Conservation (phyloP, 1,140 invertebrate species). For the Lordiphosa stackelbergi region DNA sequence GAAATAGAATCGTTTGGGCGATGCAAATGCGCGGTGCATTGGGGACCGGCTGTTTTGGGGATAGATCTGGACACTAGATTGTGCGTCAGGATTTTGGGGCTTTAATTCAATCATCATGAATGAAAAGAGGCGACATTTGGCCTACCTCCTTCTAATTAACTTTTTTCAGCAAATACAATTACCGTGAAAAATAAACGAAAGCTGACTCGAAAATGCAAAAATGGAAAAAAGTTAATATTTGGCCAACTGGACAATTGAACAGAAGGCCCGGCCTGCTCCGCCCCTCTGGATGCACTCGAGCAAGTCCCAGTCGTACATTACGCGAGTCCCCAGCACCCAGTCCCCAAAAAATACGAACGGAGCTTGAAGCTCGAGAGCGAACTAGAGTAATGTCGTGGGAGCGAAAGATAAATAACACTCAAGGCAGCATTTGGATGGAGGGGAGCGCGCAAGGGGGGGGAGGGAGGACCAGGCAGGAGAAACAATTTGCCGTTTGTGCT, state of each 20-base stretch:
- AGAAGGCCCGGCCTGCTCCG: constrained; percentile 2
- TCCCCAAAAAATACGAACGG: constrained; percentile 5
- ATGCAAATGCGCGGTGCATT: constrained; percentile 32
- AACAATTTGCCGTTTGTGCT: constrained; percentile 74
- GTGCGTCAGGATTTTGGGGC: constrained; percentile 11
- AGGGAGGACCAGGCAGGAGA: constrained; percentile 25
- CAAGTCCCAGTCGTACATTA: constrained; percentile 49
- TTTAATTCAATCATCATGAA: neutral
- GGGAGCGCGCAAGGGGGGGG: no score
- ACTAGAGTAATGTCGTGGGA: constrained; percentile 73
- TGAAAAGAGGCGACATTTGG: neutral
- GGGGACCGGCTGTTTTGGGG: neutral
- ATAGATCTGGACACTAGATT: constrained; percentile 4
- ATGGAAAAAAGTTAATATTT: constrained; percentile 65
- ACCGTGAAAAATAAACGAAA: neutral
- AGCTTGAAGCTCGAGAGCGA: constrained; percentile 35
- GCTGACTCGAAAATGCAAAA: constrained; percentile 37
- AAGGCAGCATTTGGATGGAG: constrained; percentile 2
- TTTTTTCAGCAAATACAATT: constrained; percentile 10
- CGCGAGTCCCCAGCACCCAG: constrained; percentile 30
- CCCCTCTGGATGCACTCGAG: neutral
- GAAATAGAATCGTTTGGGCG: constrained; percentile 38
- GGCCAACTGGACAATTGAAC: constrained; percentile 63
- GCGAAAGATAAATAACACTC: constrained; percentile 73
- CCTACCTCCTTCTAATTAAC: constrained; percentile 9